Evolutionary conservation across 2,113 vertebrate genomes (phyloP).

Genomic region (Myiozetetes cayanensis): DNA sequence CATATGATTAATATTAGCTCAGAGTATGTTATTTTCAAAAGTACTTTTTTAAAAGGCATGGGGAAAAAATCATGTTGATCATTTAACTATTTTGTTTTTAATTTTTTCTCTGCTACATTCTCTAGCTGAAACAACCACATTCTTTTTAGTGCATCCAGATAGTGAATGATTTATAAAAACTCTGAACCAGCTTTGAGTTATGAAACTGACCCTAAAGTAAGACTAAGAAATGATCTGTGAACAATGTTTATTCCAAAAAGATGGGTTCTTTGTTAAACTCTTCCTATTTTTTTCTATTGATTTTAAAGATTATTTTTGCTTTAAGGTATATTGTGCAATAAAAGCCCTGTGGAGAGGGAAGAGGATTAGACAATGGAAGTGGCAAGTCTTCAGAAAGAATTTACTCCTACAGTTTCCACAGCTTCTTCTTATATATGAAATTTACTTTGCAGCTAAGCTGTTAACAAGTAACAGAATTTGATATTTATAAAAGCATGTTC

Average conservation of each 20-base stretch:
- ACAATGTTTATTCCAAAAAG: neutral
- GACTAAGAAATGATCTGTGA: neutral
- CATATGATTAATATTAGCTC: slow-evolving; percentile 47
- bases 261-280: neutral
- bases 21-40: slow-evolving; percentile 38
- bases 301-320: slow-evolving; percentile 2
- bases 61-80: neutral
- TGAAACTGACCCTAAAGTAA: slow-evolving; percentile 62
- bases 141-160: slow-evolving; percentile 59
- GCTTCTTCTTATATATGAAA: neutral
- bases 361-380: neutral
- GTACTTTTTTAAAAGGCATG: neutral
- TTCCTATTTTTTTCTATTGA: slow-evolving; percentile 4
- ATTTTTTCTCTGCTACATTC: slow-evolving; percentile 61
- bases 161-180: slow-evolving; percentile 63
- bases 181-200: slow-evolving; percentile 55
- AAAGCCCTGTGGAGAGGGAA: neutral
- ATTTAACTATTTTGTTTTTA: slow-evolving; percentile 43
- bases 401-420: neutral
- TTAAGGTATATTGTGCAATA: neutral
- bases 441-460: neutral
- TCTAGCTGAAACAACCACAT: slow-evolving; percentile 33
- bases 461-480: neutral
- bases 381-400: neutral
- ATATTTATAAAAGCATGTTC: neutral